Percentiles rank a stretch among this genome's conserved stretches.
Evolutionary conservation across 2,888 invertebrate genomes (phyloP).

Genomic region (Drosophila cognata): DNA sequence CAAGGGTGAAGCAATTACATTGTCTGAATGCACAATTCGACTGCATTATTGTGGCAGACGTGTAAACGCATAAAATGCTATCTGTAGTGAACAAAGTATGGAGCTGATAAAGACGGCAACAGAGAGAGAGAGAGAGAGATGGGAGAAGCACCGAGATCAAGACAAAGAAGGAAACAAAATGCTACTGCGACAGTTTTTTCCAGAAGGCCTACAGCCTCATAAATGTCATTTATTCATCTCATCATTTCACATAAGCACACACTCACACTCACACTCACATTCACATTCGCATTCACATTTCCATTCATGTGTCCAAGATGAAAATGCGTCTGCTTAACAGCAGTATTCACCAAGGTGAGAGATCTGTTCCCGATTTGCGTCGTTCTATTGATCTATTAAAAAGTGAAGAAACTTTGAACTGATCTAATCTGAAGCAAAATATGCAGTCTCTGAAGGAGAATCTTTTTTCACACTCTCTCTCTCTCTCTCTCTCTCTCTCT

Average conservation of each 20-base stretch:
- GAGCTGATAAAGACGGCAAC: conserved; percentile 13
- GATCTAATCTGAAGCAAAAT: background rate
- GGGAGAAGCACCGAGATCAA: background rate
- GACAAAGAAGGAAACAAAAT: conserved; percentile 12
- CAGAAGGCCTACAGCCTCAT: conserved; percentile 13
- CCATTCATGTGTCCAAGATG: conserved; percentile 1
- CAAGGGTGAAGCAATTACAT: conserved; percentile 64
- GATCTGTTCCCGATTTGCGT: background rate
- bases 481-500: background rate
- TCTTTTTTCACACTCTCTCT: background rate
- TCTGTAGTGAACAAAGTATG: conserved; percentile 56
- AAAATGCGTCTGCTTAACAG: background rate
- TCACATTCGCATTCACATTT: conserved; percentile 2
- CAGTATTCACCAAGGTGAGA: background rate
- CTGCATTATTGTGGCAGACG: conserved; percentile 57
- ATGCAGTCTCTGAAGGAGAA: background rate
- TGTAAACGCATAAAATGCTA: conserved; percentile 65
- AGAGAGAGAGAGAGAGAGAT: background rate
- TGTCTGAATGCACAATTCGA: conserved; percentile 62
- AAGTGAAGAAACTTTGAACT: conserved; percentile 4
- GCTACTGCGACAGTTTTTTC: conserved; percentile 29
- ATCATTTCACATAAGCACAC: background rate
- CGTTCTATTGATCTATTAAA: background rate
- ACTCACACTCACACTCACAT: background rate
- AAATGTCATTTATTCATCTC: conserved; percentile 16